Base-by-base conservation (phyloP, 2,113 vertebrate genomes). In the Campylorhamphus procurvoides region DNA sequence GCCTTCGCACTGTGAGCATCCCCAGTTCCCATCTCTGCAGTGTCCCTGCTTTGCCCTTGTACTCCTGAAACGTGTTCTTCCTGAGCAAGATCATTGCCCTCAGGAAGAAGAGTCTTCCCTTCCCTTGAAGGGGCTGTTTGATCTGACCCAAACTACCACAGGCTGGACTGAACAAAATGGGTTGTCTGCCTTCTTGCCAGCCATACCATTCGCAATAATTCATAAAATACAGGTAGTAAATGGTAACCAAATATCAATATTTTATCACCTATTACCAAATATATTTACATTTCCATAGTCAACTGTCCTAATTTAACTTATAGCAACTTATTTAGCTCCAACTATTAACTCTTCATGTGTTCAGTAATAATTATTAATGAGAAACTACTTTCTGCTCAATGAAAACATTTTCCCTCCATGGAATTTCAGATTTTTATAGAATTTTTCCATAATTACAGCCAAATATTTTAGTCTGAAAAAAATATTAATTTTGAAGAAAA, bases 181-280 rank as follows among this genome's bases (percentile, higher is more conserved):
- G 23, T 19, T 5, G 2, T 9, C 47, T 14, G 20, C 29, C 58
- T 47, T 28, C 52, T 44, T 35, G n/a, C 12, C n/a, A 84, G 69
- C 13, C 27, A 27, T 7, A 31, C 12, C 14, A 44, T 42, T 31
- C 46, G 56, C 44, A 84, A 73, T 17, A 44, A 56, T 4, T 55
- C 13, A 0, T 8, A 37, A 37, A 25, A 52, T 10, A 24, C 12
- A 53, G 1, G 0, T 2, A 22, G 11, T 20, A 53, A 74, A 18
- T 11, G 59, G 25, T 25, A 56, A 80, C 60, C 0, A 71, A 7
- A 12, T 7, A 71, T 3, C 35, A 59, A 2, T n/a, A 53, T 23
- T 59, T 87, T 17, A 22, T 14, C 4, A 20, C 23, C 40, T 53
- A 33, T 35, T 63, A 33, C 19, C 27, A 58, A 83, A 59, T 27